Evolutionary conservation across 2,888 invertebrate species (phyloP).

Genomic region (Patella pellucida): DNA sequence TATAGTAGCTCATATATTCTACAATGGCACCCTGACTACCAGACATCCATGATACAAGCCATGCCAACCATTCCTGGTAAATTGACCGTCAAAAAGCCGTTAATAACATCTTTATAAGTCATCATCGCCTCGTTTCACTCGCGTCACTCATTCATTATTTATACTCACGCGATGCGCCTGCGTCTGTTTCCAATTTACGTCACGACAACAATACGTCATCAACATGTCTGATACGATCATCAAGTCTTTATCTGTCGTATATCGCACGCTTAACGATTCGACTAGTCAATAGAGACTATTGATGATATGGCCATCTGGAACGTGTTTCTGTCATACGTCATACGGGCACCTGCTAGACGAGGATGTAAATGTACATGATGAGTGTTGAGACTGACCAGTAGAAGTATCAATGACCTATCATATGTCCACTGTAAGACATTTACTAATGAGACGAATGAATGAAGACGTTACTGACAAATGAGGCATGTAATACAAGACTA

Average conservation of each 20-base stretch:
- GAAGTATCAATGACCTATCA: no score
- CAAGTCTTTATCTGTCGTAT: neutral
- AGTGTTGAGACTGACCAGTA: no score
- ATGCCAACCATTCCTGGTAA: neutral
- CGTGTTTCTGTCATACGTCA: neutral
- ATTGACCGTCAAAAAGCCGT: neutral
- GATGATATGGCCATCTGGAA: neutral
- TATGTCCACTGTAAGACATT: no score
- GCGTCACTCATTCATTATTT: neutral
- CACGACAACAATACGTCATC: conserved; percentile 2
- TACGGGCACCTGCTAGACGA: neutral
- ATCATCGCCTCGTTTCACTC: neutral
- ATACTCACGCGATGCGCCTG: neutral
- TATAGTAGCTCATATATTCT: no score
- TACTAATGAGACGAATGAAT: no score
- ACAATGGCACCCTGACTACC: no score
- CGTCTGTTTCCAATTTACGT: conserved; percentile 2
- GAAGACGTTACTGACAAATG: neutral
- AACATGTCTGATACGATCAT: neutral
- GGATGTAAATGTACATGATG: no score
- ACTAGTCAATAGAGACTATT: no score
- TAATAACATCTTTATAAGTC: neutral
- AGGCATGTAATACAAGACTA: conserved; percentile 10
- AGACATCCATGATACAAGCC: no score
- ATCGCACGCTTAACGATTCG: no score